These are phyloP conservation scores for Apodemia zela DNA, from an alignment of 2,888 invertebrate species.

Conservation along the genomic window DNA sequence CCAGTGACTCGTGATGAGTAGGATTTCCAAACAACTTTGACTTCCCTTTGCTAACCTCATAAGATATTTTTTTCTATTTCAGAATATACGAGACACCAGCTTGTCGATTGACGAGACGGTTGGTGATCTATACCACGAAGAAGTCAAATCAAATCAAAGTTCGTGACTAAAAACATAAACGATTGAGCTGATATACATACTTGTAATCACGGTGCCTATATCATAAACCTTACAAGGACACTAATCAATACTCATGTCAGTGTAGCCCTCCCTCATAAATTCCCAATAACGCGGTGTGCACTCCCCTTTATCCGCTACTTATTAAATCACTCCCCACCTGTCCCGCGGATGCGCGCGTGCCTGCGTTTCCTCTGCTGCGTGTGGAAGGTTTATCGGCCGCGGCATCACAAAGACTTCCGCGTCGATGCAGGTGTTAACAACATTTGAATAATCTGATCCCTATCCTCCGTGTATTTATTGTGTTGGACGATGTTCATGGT, in stretches of 20 bases:
- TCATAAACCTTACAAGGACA: conserved; percentile 3
- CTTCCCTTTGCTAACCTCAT: no score
- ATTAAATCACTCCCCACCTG: conserved; percentile 69
- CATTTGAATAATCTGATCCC: conserved; percentile 8
- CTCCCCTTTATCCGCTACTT: conserved; percentile 36
- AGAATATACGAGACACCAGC: no score
- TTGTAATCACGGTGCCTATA: no score
- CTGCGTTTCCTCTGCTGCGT: conserved; percentile 8
- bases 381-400: conserved; percentile 14
- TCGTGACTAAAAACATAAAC: no score
- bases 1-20: no score
- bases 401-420: conserved; percentile 19
- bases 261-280: neutral
- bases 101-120: no score
- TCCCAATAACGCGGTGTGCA: neutral
- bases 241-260: neutral
- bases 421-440: conserved; percentile 13
- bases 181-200: no score
- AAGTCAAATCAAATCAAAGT: no score
- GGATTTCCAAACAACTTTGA: no score
- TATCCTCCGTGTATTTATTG: neutral
- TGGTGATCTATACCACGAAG: no score
- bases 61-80: no score
- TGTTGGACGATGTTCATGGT: neutral
- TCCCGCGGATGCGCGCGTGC: conserved; percentile 30